Conservation (phyloP, 2,888 invertebrate species). For the Ptilodon capucinus region DNA sequence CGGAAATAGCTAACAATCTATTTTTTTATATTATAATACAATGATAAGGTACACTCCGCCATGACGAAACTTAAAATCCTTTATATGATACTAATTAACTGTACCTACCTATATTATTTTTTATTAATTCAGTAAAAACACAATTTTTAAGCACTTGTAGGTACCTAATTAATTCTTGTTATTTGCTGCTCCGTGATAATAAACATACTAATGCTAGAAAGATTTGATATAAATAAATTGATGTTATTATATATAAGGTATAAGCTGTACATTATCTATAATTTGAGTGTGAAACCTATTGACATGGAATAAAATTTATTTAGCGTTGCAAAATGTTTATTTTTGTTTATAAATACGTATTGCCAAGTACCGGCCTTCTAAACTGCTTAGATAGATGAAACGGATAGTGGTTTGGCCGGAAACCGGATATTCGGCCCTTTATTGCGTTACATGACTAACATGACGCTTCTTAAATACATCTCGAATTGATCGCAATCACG, state of each 20-base stretch:
- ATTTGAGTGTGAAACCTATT: constrained; percentile 69
- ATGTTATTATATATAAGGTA: no score
- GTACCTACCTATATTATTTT: background rate
- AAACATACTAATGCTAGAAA: constrained; percentile 54
- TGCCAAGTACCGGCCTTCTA: no score
- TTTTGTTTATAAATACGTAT: no score
- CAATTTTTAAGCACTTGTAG: constrained; percentile 23
- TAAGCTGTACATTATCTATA: constrained; percentile 56
- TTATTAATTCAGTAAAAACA: constrained; percentile 15
- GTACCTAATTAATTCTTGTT: constrained; percentile 35
- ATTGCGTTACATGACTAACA: no score
- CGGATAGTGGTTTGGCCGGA: no score
- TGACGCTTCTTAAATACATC: no score
- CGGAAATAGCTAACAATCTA: background rate
- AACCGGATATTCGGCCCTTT: no score
- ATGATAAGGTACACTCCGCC: constrained; percentile 10
- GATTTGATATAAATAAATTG: constrained; percentile 56
- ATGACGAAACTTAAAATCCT: constrained; percentile 14
- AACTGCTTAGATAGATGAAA: no score
- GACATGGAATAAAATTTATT: constrained; percentile 73
- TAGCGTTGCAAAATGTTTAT: constrained; percentile 64
- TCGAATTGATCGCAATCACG: no score
- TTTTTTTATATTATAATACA: constrained; percentile 2
- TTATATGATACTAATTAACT: background rate
- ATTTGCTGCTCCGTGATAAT: constrained; percentile 56